Conservation (phyloP, 2,888 invertebrate genomes). For the Coecobrya sp. region DNA sequence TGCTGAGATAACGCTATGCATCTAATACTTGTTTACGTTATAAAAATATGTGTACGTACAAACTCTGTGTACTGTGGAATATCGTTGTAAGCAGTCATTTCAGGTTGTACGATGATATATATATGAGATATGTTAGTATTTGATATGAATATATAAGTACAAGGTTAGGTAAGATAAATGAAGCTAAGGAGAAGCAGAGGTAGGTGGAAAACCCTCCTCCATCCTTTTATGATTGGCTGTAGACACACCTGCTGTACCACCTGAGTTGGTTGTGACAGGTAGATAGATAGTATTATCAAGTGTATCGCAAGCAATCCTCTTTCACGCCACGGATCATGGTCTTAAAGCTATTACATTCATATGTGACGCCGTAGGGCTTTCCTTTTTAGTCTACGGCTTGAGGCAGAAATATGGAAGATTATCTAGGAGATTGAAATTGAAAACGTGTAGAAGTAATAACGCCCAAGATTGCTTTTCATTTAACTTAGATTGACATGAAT, state of each 20-base stretch:
- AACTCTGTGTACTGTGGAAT: background rate
- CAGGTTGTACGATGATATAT: background rate
- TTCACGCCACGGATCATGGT: background rate
- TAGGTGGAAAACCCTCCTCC: conserved; percentile 65
- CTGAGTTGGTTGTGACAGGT: conserved; percentile 74
- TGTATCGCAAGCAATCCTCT: conserved; percentile 60
- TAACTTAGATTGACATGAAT: too few relatives aligned
- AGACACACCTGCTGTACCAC: conserved; percentile 70
- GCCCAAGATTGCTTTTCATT: too few relatives aligned
- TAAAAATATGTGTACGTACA: too few relatives aligned
- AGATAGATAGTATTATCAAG: conserved; percentile 72
- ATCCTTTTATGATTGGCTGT: conserved; percentile 64
- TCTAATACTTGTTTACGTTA: too few relatives aligned
- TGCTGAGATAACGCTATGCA: too few relatives aligned
- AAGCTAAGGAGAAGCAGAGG: conserved; percentile 9
- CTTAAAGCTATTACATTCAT: background rate
- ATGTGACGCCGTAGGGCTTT: background rate
- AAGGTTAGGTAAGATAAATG: conserved; percentile 12
- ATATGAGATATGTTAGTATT: background rate
- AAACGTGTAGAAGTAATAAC: too few relatives aligned
- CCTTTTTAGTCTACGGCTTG: background rate
- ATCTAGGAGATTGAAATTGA: too few relatives aligned
- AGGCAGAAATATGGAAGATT: too few relatives aligned
- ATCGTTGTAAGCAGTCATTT: background rate
- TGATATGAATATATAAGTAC: background rate